Evolutionary conservation across 2,888 invertebrate genomes (phyloP).

Genomic region (Timandra comae): DNA sequence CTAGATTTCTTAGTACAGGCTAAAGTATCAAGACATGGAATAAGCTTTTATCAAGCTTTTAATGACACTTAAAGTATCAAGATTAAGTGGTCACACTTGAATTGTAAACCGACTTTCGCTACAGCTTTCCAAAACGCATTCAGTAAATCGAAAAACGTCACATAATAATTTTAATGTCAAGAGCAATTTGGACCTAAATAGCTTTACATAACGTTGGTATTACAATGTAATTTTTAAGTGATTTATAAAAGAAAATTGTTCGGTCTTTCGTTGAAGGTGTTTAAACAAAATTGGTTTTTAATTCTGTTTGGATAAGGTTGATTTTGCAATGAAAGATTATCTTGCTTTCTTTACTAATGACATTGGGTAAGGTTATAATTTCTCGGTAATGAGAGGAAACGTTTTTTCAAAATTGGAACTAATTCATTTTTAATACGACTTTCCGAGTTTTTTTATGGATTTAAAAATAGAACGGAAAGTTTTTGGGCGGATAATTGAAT

Average conservation of each 20-base stretch:
- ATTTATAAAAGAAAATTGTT: slow-evolving; percentile 6
- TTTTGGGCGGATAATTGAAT: no score
- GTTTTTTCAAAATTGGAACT: slow-evolving; percentile 32
- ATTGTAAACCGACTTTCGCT: slow-evolving; percentile 62
- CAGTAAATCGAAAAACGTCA: slow-evolving; percentile 34
- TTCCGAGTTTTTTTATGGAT: slow-evolving; percentile 18
- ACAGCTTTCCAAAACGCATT: slow-evolving; percentile 60
- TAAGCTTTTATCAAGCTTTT: no score
- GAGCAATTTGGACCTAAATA: slow-evolving; percentile 11
- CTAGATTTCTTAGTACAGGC: no score
- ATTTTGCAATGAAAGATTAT: neutral
- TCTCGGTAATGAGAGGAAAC: slow-evolving; percentile 24
- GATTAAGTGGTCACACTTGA: slow-evolving; percentile 45
- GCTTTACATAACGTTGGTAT: slow-evolving; percentile 10
- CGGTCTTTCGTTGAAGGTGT: no score
- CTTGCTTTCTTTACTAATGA: slow-evolving; percentile 51
- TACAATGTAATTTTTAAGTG: slow-evolving; percentile 11
- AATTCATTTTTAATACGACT: slow-evolving; percentile 49
- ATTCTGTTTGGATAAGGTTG: slow-evolving; percentile 26
- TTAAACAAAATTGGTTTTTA: no score
- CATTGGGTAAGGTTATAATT: slow-evolving; percentile 38
- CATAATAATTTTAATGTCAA: slow-evolving; percentile 24
- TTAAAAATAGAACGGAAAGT: no score
- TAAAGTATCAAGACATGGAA: no score
- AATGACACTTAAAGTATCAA: slow-evolving; percentile 42